Base-by-base conservation (phyloP, 1,140 invertebrate genomes). In the Bombus fervidus region DNA sequence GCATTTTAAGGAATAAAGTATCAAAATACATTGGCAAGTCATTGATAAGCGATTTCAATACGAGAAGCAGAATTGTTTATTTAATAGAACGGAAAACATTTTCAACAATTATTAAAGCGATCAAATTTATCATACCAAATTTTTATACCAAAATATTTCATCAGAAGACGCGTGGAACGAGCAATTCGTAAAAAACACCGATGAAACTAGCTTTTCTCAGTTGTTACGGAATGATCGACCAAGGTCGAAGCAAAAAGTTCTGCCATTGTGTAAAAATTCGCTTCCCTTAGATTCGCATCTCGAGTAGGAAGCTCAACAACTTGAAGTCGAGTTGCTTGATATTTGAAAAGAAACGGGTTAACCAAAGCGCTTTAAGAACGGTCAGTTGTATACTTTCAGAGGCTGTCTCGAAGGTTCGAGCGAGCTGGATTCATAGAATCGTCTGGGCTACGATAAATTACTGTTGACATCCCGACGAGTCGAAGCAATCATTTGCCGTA, bases 391-490 rank as follows among this genome's bases (percentile, higher is more conserved):
- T 68, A 68, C 41, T 28, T 47, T 79, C 53, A 59, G 25, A 39
- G 74, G 15, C 22, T 76, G 41, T 12, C 64, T 1, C 1, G 77
- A 37, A 69, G 64, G 31, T 47, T 37, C 25, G 15, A 31, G 22
- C 39, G 22, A 12, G 31, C 10, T 18, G 28, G 22, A n/a, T 47
- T 68, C 41, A 28, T 79, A 68, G n/a, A 31, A 68, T 47, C 25
- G n/a, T 53, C 31, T 1, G 22, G 31, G 64, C 68, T 47, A 34
- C n/a, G 68, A 79, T 79, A 47, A 79, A 79, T 68, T 68, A 79
- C 64, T 68, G 64, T 62, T 47, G 22, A 53, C 47, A 22, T 53
- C 18, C 1, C 47, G 6, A 34, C 77, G n/a, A 34, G 31, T 31
- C 25, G 31, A 43, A 78, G 39, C n/a, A 41, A 66, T 78, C 53